Base-by-base conservation (phyloP, 2,888 invertebrate species). In the Keiferia lycopersicella region DNA sequence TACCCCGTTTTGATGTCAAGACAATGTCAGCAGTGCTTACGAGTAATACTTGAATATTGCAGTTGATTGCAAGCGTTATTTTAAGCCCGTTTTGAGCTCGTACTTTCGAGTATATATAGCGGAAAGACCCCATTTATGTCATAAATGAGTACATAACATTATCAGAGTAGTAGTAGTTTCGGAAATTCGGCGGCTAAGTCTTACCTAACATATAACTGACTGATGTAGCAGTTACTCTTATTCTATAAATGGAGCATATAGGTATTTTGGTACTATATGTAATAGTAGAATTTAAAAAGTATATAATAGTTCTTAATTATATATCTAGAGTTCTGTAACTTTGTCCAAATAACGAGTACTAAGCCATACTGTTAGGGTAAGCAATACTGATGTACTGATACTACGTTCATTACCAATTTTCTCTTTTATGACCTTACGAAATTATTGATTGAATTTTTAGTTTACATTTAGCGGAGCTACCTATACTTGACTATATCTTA, bases 211-310 rank as follows among this genome's bases (percentile, higher is more conserved):
- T n/a, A 7, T 16, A 7, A 34, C n/a, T 45, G 45, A 45, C 45
- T 45, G 45, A 45, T 45, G n/a, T 45, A 45, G 45, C 45, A 45
- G 45, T 45, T 45, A 45, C n/a, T 45, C 45, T n/a, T 45, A 45
- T 45, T 45, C 45, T 45, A 45, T n/a, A 16, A 6, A 45, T 41
- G 41, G 14, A 41, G 14, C 16, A 16, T n/a, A 45, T 45, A 45
- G 45, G 45, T 45, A 45, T 45, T 45, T 45, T 45, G 45, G n/a
- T 45, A 45, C 16, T 45, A 16, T 45, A 45, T 16, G 16, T n/a
- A 45, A 41, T 3, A 45, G 45, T 16, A 16, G 45, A 7, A 45
- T 45, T n/a, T 16, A 45, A 41, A 41, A 11, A 41, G 14, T 41
- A 3, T 7, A 45, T 45, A 45, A 16, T n/a, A 3, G 6, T n/a